These are phyloP conservation scores for Cygnus atratus DNA, from an alignment of 2,113 vertebrate genomes.

Conservation along the genomic window DNA sequence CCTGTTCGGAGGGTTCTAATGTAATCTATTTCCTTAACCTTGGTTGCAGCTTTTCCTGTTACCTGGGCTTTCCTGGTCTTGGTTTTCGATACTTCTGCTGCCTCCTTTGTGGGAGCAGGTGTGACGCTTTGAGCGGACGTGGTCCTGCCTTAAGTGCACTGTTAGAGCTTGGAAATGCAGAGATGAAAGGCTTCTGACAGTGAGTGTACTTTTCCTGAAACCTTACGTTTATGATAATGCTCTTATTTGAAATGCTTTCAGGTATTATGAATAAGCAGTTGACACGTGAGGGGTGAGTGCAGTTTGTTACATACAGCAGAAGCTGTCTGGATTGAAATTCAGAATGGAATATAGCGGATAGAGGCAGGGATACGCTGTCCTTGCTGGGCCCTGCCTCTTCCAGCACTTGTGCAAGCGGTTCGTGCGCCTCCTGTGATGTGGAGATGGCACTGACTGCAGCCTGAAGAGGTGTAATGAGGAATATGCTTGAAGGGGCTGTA, in stretches of 20 bases:
- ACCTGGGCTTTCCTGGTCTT: background rate
- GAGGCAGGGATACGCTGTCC: rapidly evolving
- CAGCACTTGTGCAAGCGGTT: background rate
- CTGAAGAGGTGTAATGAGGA: rapidly evolving
- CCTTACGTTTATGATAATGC: background rate
- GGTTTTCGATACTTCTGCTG: background rate
- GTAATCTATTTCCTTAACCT: background rate
- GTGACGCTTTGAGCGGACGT: background rate
- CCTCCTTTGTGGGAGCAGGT: rapidly evolving
- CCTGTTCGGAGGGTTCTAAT: background rate
- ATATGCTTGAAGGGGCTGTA: rapidly evolving
- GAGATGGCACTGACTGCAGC: background rate
- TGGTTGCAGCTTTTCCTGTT: rapidly evolving
- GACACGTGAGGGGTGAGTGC: rapidly evolving
- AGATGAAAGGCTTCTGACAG: background rate
- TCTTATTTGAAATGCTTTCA: background rate
- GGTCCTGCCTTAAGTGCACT: background rate
- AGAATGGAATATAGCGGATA: background rate
- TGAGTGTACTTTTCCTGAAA: background rate
- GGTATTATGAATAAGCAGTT: background rate
- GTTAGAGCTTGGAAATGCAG: background rate
- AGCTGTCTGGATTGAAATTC: background rate
- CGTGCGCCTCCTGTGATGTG: rapidly evolving
- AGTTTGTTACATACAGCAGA: background rate
- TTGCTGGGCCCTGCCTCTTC: background rate